Evolutionary conservation across 2,113 vertebrate species (phyloP).

Genomic region (Sakesphorus luctuosus): DNA sequence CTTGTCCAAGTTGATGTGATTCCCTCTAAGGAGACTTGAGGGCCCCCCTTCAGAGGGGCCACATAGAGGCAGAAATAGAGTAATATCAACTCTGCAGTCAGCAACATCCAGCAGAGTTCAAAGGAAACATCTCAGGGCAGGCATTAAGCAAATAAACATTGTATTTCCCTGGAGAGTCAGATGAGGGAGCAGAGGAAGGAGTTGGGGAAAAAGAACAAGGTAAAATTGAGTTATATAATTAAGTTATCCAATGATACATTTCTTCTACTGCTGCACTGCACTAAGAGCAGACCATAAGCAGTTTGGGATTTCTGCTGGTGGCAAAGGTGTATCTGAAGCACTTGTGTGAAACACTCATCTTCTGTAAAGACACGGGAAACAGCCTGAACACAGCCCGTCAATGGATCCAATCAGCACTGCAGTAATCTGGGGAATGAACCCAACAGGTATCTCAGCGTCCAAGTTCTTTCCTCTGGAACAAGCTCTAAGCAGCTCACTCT

Average conservation of each 20-base stretch:
- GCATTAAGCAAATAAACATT: not conserved
- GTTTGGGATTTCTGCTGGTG: not conserved
- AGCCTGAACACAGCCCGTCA: not conserved
- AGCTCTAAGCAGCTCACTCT: not conserved
- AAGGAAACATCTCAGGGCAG: not conserved
- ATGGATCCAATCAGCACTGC: not conserved
- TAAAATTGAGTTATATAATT: not conserved
- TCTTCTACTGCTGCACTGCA: not conserved
- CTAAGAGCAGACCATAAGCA: not conserved
- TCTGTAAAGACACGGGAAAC: not conserved
- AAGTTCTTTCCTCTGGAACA: not conserved
- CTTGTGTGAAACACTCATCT: fast-evolving
- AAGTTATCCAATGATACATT: not conserved
- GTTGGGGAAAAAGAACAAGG: not conserved
- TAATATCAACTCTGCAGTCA: not conserved
- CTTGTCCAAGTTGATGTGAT: not conserved
- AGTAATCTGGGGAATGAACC: not conserved
- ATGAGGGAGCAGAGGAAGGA: not conserved
- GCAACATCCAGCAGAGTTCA: not conserved
- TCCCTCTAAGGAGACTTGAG: not conserved
- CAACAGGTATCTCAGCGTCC: not conserved
- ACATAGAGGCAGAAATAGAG: not conserved
- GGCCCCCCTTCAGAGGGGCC: not conserved
- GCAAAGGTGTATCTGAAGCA: not conserved
- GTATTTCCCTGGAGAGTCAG: not conserved